Evolutionary conservation across 2,888 invertebrate genomes (phyloP).

Genomic region (Polymixis flavicincta): DNA sequence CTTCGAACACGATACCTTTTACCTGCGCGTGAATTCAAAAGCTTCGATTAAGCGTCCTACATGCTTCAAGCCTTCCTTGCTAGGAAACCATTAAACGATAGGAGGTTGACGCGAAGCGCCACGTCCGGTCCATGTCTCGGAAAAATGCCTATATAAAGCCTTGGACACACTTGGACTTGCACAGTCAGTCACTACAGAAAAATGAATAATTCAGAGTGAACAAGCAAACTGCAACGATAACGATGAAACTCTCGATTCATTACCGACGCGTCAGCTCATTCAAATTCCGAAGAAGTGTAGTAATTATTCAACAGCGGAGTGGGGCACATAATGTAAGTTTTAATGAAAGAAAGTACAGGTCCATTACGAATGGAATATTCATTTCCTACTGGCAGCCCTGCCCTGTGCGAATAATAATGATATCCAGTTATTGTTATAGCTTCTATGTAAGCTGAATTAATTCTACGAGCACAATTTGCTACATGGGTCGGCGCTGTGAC

Average conservation of each 20-base stretch:
- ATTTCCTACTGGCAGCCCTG: conserved; percentile 73
- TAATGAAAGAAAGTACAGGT: conserved; percentile 82
- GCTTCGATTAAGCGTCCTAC: conserved; percentile 44
- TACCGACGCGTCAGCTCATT: conserved; percentile 70
- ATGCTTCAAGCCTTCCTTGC: conserved; percentile 36
- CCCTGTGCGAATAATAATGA: conserved; percentile 76
- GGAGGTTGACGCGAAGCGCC: conserved; percentile 43
- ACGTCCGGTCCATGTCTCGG: conserved; percentile 18
- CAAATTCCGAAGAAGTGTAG: conserved; percentile 73
- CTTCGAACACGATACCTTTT: conserved; percentile 57
- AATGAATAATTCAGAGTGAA: conserved; percentile 63
- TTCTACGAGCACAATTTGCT: conserved; percentile 77
- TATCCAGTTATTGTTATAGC: conserved; percentile 80
- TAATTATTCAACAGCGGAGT: conserved; percentile 78
- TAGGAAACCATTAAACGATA: conserved; percentile 35
- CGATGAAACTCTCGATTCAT: conserved; percentile 71
- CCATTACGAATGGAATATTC: conserved; percentile 81
- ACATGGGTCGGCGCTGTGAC: conserved; percentile 73
- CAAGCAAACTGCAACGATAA: conserved; percentile 63
- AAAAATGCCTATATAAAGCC: conserved; percentile 27
- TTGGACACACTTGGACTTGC: conserved; percentile 22
- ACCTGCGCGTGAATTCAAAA: conserved; percentile 55
- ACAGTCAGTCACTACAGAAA: conserved; percentile 41
- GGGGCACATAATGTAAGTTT: conserved; percentile 79
- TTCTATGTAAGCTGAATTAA: conserved; percentile 79